phyloP scores from a whole-genome alignment of 2,888 invertebrate species.

The Strigamia transsilvanica region DNA sequence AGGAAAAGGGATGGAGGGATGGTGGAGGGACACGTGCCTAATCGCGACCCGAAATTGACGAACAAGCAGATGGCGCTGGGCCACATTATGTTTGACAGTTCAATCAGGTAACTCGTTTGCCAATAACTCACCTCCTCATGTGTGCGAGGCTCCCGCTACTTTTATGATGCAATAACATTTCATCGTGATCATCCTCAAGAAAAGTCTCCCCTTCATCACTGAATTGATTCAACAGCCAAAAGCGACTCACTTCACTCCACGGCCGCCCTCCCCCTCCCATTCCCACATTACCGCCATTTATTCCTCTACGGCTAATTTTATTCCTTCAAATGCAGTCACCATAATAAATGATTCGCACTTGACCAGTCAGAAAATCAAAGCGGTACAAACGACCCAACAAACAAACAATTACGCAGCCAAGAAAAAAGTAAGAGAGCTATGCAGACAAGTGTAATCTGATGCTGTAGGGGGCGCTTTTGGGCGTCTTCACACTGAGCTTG shows the following conservation, averaged over 20 bases:
- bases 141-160: slow-evolving; percentile 48
- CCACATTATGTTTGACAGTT: slow-evolving; percentile 53
- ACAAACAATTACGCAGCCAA: neutral
- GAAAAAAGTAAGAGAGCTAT: neutral
- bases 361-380: neutral
- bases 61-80: slow-evolving; percentile 53
- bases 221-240: slow-evolving; percentile 51
- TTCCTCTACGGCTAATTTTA: slow-evolving; percentile 12
- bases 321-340: neutral
- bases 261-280: neutral
- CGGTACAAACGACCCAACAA: neutral
- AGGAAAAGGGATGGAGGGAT: neutral
- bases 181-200: slow-evolving; percentile 53
- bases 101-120: slow-evolving; percentile 53
- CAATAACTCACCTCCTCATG: slow-evolving; percentile 53
- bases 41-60: slow-evolving; percentile 53
- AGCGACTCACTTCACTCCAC: slow-evolving; percentile 39
- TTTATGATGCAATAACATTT: slow-evolving; percentile 54
- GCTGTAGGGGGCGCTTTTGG: slow-evolving; percentile 9
- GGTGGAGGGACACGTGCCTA: slow-evolving; percentile 50
- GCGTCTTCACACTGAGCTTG: neutral
- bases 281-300: slow-evolving; percentile 19
- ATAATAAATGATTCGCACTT: neutral
- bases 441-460: slow-evolving; percentile 8
- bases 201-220: slow-evolving; percentile 48